Evolutionary conservation across 1,140 invertebrate genomes (phyloP).

Genomic region (Diorhabda sublineata): DNA sequence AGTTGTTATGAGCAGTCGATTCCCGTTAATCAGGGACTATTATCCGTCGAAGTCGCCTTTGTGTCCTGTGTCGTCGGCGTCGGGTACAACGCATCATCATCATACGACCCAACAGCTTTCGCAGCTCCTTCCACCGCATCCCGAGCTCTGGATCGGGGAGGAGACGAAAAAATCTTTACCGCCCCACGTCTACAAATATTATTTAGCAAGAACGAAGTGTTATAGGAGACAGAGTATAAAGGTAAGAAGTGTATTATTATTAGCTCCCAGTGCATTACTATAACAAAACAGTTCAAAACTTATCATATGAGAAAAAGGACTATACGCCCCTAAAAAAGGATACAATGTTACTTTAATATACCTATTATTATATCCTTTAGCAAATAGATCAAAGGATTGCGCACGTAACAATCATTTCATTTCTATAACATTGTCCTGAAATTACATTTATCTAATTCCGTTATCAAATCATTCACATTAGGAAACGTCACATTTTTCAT

Average conservation of each 20-base stretch:
- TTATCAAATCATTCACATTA: too few species aligned
- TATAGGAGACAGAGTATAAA: conserved; percentile 54
- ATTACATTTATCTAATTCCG: too few species aligned
- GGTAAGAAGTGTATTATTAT: conserved; percentile 48
- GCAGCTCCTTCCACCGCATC: conserved; percentile 20
- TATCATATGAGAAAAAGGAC: too few species aligned
- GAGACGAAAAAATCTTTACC: conserved; percentile 61
- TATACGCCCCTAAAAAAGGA: too few species aligned
- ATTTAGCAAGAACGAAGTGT: conserved; percentile 55
- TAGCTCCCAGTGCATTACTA: too few species aligned
- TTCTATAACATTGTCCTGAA: too few species aligned
- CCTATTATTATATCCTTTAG: too few species aligned
- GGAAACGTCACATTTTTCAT: too few species aligned
- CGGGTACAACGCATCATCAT: conserved; percentile 14
- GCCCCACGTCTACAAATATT: conserved; percentile 66
- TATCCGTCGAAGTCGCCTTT: conserved; percentile 29
- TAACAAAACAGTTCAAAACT: too few species aligned
- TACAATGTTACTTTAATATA: too few species aligned
- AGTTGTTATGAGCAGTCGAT: conserved; percentile 35
- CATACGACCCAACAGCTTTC: conserved; percentile 37
- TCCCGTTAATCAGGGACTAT: conserved; percentile 36
- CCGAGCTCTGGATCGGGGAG: conserved; percentile 62
- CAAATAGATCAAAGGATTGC: too few species aligned
- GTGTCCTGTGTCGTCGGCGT: conserved; percentile 31
- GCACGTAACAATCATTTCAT: too few species aligned